Evolutionary conservation across 2,888 invertebrate species (phyloP).

Genomic region (Aproaerema taeniolella): DNA sequence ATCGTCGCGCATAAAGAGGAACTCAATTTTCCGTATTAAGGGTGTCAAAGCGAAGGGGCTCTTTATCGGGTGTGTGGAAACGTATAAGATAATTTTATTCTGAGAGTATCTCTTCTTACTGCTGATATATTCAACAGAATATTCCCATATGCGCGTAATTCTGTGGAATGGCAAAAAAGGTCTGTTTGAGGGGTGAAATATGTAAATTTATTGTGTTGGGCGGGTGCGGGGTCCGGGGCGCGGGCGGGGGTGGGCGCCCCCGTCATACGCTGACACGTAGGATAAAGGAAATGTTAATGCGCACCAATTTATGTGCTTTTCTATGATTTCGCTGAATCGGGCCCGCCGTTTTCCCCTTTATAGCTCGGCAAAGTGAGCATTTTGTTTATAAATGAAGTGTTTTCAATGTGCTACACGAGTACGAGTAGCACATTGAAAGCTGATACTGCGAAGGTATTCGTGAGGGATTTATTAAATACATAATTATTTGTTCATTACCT

Average conservation of each 20-base stretch:
- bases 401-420: conserved; percentile 29
- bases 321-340: conserved; percentile 77
- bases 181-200: conserved; percentile 78
- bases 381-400: conserved; percentile 55
- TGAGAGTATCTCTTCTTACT: conserved; percentile 72
- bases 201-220: conserved; percentile 79
- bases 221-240: conserved; percentile 51
- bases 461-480: too few species aligned
- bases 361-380: conserved; percentile 39
- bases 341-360: conserved; percentile 62
- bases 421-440: conserved; percentile 11
- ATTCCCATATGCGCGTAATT: conserved; percentile 78
- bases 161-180: conserved; percentile 77
- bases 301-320: conserved; percentile 76
- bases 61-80: conserved; percentile 68
- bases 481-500: too few species aligned
- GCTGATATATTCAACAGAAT: conserved; percentile 77
- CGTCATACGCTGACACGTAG: conserved; percentile 76
- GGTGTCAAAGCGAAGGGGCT: conserved; percentile 46
- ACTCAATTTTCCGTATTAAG: conserved; percentile 30
- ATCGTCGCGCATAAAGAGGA: conserved; percentile 8
- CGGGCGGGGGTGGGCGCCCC: conserved; percentile 53
- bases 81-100: conserved; percentile 75
- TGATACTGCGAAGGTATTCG: conserved; percentile 2
- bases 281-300: conserved; percentile 78